Base-by-base conservation (phyloP, 2,113 vertebrate genomes). In the Amblyopsis rosae region DNA sequence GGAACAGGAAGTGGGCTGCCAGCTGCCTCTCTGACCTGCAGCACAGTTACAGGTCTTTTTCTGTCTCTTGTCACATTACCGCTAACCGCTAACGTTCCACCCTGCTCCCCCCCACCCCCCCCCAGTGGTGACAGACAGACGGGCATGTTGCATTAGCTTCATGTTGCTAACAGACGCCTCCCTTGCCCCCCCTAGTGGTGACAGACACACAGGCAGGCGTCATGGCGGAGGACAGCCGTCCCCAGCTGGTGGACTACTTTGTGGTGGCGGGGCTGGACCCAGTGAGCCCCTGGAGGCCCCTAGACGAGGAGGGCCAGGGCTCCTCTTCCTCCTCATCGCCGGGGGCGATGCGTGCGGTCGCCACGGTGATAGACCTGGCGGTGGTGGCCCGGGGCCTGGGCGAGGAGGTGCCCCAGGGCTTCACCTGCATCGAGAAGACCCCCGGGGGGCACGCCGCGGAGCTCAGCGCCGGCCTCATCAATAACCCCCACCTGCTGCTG, bases 161-260 rank as follows among this genome's bases (percentile, higher is more conserved):
- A 7, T 54, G 15, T 54, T n/a, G 16, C 16, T n/a, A 8, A 54
- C 9, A n/a, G 16, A 15, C 6, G 8, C 17, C 1, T 17, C 4
- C 55, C 10, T 17, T n/a, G n/a, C 41, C 3, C 10, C 15, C 41
- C n/a, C 12, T 65, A 88, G 89, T 54, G 74, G 86, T 70, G 82
- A 80, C 26, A 26, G 26, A 26, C 26, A 26, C 26, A 68, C 82
- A 79, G 72, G 79, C 77, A 60, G 81, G 86, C 90, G 86, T 87
- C 91, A 97, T 98, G 95, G 87, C 95, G 7, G 96, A 98, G 80
- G 97, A 98, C 91, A 92, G 93, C 90, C 94, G 94, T 75, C 97
- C 97, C 1, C 95, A 96, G 91, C 93, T 98, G 85, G 95, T 97
- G 91, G 97, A 98, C 87, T 98, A 98, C 64, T 98, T 98, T 10